Conservation (phyloP, 2,888 invertebrate species). For the Seira sanloemensis region DNA sequence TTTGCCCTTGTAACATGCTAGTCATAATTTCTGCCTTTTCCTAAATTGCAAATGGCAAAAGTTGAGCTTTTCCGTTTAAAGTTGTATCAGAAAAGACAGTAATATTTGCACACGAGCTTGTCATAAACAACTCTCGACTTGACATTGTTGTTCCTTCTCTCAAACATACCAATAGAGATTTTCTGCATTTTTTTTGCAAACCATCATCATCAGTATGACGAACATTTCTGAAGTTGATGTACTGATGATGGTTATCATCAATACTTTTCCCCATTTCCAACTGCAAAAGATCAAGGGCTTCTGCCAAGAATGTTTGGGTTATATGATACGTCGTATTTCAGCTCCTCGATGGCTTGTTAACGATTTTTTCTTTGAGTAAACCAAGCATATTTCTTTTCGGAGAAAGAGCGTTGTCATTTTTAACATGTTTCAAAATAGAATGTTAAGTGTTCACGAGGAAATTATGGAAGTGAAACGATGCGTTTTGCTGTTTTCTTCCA, state of each 20-base stretch:
- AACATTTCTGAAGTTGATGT: not conserved
- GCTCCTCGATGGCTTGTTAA: constrained; percentile 24
- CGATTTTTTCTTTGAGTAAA: not conserved
- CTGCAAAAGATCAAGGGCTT: constrained; percentile 54
- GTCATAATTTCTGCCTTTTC: constrained; percentile 57
- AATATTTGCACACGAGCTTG: constrained; percentile 44
- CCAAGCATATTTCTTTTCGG: not conserved
- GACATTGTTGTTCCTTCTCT: constrained; percentile 29
- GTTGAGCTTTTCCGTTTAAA: constrained; percentile 24
- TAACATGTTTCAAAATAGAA: not conserved
- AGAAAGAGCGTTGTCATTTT: not conserved
- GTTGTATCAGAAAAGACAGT: constrained; percentile 31
- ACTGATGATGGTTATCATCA: constrained; percentile 20
- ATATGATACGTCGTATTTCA: constrained; percentile 46
- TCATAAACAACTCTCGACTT: constrained; percentile 48
- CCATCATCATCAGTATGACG: not conserved
- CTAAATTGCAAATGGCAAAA: constrained; percentile 51
- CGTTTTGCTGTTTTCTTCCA: not conserved
- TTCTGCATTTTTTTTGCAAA: not conserved
- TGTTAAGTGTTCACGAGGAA: not conserved
- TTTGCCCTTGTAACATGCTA: constrained; percentile 56
- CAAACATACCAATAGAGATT: constrained; percentile 4
- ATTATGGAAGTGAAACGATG: not conserved
- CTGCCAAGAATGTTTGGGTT: constrained; percentile 52
- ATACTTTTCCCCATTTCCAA: not conserved